Evolutionary conservation across 1,140 invertebrate species (phyloP).

Genomic region (Heliconius hermathena): DNA sequence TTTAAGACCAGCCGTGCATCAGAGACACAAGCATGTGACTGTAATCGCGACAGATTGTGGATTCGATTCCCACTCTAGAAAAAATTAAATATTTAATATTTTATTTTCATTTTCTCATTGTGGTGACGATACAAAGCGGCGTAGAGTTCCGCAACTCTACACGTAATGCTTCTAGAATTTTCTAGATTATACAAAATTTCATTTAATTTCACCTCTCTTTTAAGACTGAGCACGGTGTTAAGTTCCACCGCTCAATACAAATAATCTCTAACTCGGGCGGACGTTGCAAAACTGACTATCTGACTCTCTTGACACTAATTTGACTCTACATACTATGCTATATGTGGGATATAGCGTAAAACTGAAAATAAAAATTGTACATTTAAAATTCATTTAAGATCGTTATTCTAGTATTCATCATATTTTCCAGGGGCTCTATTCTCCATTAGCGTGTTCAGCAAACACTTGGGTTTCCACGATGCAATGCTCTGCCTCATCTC

Average conservation of each 20-base stretch:
- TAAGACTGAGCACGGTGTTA: neutral
- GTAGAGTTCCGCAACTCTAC: too few relatives aligned
- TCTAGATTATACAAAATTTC: too few relatives aligned
- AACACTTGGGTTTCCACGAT: conserved; percentile 68
- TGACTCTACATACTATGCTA: neutral
- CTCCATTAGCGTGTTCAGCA: conserved; percentile 74
- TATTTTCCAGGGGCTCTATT: conserved; percentile 62
- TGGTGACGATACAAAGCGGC: too few relatives aligned
- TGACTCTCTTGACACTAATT: neutral
- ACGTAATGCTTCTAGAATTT: too few relatives aligned
- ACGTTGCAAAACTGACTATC: neutral
- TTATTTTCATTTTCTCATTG: too few relatives aligned
- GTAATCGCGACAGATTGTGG: too few relatives aligned
- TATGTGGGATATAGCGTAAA: neutral
- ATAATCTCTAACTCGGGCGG: neutral
- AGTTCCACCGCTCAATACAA: neutral
- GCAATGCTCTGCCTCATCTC: conserved; percentile 70
- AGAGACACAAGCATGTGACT: too few relatives aligned
- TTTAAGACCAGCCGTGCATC: too few relatives aligned
- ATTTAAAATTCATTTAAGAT: neutral
- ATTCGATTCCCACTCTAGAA: too few relatives aligned
- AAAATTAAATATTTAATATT: too few relatives aligned
- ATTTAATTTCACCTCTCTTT: too few relatives aligned
- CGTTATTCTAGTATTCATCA: neutral
- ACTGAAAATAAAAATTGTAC: neutral